phyloP scores from a whole-genome alignment of 64 coral and sea anemone species.

The Pachyseris speciosa region DNA sequence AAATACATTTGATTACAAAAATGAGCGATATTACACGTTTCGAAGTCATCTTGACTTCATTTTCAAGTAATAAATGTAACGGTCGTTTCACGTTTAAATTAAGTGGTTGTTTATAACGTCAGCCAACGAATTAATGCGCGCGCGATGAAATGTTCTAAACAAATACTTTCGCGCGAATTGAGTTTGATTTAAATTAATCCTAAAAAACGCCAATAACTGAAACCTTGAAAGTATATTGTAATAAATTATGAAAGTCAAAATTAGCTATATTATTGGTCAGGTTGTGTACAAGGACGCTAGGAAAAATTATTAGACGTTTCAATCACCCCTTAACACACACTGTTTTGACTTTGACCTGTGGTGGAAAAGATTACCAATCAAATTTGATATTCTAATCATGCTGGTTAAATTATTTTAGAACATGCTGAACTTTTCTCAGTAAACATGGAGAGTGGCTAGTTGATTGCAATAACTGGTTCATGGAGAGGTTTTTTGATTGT shows the following conservation, averaged over 20 bases:
- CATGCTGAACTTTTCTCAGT: neutral
- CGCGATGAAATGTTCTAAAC: too few species aligned
- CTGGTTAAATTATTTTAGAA: neutral
- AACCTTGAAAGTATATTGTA: too few species aligned
- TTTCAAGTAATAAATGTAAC: too few species aligned
- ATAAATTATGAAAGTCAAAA: neutral
- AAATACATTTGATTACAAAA: too few species aligned
- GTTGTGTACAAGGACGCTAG: neutral
- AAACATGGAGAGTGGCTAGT: neutral
- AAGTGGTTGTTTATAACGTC: too few species aligned
- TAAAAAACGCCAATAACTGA: neutral
- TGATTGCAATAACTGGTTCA: neutral
- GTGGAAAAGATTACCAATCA: neutral
- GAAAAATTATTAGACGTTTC: neutral
- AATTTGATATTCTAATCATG: neutral
- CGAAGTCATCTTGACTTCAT: too few species aligned
- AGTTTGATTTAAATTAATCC: too few species aligned
- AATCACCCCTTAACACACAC: neutral
- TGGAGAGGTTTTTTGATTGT: too few species aligned
- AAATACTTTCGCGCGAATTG: too few species aligned
- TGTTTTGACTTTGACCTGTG: neutral
- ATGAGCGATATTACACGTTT: too few species aligned
- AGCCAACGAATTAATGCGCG: too few species aligned
- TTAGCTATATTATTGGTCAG: neutral
- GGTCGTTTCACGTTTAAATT: too few species aligned